Conservation (phyloP, 2,113 vertebrate species). For the Stomatorhinus ivindoensis region DNA sequence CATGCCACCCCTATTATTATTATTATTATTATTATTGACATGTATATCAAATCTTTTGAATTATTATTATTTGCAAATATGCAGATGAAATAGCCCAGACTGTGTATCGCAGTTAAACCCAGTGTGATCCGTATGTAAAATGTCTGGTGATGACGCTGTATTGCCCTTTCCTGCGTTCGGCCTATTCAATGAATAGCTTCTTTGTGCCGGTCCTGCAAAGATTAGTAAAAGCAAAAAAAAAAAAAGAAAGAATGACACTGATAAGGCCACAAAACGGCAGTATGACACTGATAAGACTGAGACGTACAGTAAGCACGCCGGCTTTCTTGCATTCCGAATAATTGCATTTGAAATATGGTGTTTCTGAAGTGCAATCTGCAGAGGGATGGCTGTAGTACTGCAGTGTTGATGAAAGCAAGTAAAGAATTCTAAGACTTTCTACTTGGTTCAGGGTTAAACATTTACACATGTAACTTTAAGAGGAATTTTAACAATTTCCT, state of each 20-base stretch:
- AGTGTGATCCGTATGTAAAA: not conserved
- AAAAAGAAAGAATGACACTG: not conserved
- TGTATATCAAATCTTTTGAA: too few relatives aligned
- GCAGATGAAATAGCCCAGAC: not conserved
- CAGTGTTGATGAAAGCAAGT: not conserved
- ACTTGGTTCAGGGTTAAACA: not conserved
- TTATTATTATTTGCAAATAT: not conserved
- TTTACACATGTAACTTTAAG: not conserved
- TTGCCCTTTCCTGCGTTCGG: not conserved
- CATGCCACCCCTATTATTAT: too few relatives aligned
- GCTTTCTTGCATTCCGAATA: not conserved
- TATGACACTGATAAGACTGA: not conserved
- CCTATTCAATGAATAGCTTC: not conserved
- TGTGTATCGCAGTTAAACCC: not conserved
- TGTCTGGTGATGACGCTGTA: not conserved
- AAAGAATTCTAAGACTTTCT: not conserved
- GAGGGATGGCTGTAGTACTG: not conserved
- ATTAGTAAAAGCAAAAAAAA: not conserved
- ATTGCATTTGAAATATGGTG: not conserved
- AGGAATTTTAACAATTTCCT: not conserved
- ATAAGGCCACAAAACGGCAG: not conserved
- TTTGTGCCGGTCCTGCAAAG: constrained; percentile 6
- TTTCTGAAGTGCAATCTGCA: not conserved
- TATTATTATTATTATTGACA: too few relatives aligned
- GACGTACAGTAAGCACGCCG: not conserved